These are phyloP conservation scores for Delia radicum DNA, from an alignment of 1,140 invertebrate species.

Conservation along the genomic window DNA sequence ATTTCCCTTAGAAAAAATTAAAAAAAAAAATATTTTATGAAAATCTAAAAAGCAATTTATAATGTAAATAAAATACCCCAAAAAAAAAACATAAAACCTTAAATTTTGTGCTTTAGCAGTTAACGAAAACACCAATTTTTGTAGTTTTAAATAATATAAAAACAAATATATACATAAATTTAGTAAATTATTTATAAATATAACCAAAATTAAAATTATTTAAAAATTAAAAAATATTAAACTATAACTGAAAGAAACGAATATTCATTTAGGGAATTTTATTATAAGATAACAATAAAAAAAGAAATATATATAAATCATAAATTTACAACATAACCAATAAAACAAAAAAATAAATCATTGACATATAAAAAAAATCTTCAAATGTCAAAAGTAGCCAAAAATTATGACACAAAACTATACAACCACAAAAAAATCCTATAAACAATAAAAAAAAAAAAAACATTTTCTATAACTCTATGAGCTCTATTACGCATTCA, in stretches of 20 bases:
- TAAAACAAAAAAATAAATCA: neutral
- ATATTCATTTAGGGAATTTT: conserved; percentile 21
- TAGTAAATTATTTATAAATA: neutral
- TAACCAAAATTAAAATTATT: neutral
- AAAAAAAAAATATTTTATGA: too few relatives aligned
- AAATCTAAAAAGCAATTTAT: neutral
- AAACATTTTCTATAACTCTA: neutral
- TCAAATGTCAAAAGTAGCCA: neutral
- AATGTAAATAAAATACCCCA: conserved; percentile 1
- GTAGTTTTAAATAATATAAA: conserved; percentile 6
- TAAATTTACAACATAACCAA: neutral
- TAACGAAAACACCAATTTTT: conserved; percentile 21
- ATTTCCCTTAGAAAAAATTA: neutral
- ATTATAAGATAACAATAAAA: neutral
- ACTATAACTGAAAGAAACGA: neutral
- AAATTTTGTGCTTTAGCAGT: conserved; percentile 11
- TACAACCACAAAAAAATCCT: neutral
- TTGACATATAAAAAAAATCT: neutral
- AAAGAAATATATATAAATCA: neutral
- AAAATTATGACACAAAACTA: neutral
- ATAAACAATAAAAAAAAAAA: neutral
- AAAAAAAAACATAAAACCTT: neutral
- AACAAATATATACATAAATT: conserved; percentile 8
- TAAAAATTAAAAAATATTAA: neutral
- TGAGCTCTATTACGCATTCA: neutral